Base-by-base conservation (phyloP, 2,113 vertebrate species). In the Centropristis striata region DNA sequence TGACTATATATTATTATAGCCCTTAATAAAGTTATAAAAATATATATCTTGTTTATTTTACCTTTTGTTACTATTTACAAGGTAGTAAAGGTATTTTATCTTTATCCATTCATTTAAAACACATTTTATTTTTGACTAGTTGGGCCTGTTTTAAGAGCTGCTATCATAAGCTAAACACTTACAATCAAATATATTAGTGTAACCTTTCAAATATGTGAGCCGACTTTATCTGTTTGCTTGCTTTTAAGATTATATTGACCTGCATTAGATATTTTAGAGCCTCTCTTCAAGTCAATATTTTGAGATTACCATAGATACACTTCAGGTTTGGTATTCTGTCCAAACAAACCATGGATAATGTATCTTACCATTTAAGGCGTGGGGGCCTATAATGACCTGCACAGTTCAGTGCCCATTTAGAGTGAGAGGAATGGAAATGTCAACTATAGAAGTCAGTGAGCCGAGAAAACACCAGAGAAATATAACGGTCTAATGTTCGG, bases 401-500 rank as follows among this genome's bases (percentile, higher is more conserved):
- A 70, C 83, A 47, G 46, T 36, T 78, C 49, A 70, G 41, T 68
- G 66, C 51, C 20, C 11, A 53, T 77, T 86, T 51, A 80, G 72
- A 78, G 63, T 4, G 47, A 61, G 78, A 64, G 83, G 44, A 59
- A 81, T 66, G 55, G 71, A 88, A 90, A 91, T 91, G 83, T 89
- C 85, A 90, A 47, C 59, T 10, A 50, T 8, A 61, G 68, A 70
- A 83, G 55, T 76, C 79, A 80, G 55, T 18, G 68, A 82, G 77
- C 14, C 42, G 14, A 73, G 55, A 85, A 88, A 92, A 46, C 28
- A 65, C 46, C 13, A 71, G 61, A 32, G 53, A 84, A 84, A 83
- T 61, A 63, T 81, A 84, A 13, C 14, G 25, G 41, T 65, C 23
- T 59, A 81, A 85, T 80, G 42, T 70, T 73, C 0, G 27, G 58